These are phyloP conservation scores for Drosophila lacicola DNA, from an alignment of 2,888 invertebrate species.

Conservation along the genomic window DNA sequence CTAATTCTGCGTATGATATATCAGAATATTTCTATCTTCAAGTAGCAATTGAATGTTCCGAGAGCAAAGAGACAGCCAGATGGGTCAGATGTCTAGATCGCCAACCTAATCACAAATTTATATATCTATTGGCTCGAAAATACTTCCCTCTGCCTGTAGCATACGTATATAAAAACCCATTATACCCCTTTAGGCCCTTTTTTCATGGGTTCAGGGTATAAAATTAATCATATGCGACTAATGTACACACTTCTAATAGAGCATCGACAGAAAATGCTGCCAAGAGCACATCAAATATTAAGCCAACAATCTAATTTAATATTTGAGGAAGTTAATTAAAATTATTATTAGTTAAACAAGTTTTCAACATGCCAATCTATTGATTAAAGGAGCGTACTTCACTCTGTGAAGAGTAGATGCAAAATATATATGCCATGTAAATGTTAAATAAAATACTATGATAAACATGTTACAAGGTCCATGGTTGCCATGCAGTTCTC, in stretches of 20 bases:
- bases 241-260: constrained; percentile 17
- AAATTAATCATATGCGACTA: constrained; percentile 4
- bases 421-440: constrained; percentile 49
- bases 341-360: not conserved
- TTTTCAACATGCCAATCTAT: not conserved
- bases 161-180: too few relatives aligned
- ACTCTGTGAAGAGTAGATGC: constrained; percentile 22
- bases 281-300: not conserved
- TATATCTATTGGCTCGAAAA: too few relatives aligned
- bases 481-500: constrained; percentile 30
- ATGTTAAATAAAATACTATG: constrained; percentile 77
- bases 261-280: not conserved
- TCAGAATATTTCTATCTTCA: too few relatives aligned
- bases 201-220: too few relatives aligned
- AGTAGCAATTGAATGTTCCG: too few relatives aligned
- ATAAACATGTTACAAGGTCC: constrained; percentile 70
- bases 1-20: too few relatives aligned
- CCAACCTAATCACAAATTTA: too few relatives aligned
- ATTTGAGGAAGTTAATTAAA: not conserved
- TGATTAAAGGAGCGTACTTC: not conserved
- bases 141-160: too few relatives aligned
- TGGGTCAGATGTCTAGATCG: too few relatives aligned
- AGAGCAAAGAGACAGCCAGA: too few relatives aligned
- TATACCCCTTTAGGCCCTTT: too few relatives aligned
- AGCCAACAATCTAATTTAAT: not conserved